These are phyloP conservation scores for Sterna hirundo DNA, from an alignment of 2,113 vertebrate genomes.

Conservation along the genomic window DNA sequence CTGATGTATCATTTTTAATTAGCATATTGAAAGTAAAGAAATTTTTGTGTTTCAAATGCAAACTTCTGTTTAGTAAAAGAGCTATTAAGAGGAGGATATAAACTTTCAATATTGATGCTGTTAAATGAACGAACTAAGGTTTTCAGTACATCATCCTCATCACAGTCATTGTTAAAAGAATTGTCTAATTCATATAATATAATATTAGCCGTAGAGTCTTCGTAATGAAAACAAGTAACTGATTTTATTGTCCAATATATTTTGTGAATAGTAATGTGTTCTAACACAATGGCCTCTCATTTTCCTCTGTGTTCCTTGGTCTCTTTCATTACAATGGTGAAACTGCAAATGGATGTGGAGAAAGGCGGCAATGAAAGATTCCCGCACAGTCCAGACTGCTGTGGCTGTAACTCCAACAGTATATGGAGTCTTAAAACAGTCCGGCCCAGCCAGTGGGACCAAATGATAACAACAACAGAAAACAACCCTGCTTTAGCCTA, in stretches of 20 bases:
- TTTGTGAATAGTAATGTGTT: neutral
- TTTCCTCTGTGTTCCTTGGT: neutral
- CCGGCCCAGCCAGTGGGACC: neutral
- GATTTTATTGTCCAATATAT: neutral
- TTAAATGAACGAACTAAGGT: neutral
- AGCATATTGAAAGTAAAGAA: neutral
- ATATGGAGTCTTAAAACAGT: neutral
- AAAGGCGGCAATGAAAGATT: neutral
- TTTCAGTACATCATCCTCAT: neutral
- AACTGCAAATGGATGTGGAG: neutral
- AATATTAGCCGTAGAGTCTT: neutral
- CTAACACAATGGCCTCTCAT: neutral
- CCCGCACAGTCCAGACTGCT: rapidly evolving
- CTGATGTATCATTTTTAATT: neutral
- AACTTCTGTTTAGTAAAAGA: neutral
- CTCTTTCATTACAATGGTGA: neutral
- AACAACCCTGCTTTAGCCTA: neutral
- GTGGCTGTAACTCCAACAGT: neutral
- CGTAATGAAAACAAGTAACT: neutral
- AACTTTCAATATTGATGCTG: neutral
- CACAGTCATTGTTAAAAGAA: neutral
- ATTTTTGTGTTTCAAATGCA: neutral
- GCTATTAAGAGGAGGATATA: neutral
- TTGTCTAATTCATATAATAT: neutral
- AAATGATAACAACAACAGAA: neutral